Percentiles rank a stretch among this genome's conserved stretches.
phyloP scores from a whole-genome alignment of 2,797 vertebrate species.

The Masticophis lateralis region DNA sequence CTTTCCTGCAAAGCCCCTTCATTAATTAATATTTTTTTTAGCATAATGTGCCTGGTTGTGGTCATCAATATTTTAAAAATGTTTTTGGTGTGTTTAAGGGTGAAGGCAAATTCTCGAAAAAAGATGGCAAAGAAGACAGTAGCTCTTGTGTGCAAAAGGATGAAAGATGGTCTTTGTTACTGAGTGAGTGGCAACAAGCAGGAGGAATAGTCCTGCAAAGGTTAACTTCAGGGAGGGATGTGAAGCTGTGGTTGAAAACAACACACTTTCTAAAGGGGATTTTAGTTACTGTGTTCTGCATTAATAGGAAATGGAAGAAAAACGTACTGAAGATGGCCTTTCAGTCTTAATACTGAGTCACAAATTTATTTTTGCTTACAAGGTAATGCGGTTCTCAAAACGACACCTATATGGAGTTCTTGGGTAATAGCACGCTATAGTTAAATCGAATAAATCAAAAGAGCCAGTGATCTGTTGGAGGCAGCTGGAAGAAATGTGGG shows the following conservation, averaged over 20 bases:
- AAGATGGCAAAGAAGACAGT: not conserved
- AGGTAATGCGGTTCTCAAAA: not conserved
- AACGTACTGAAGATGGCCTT: not conserved
- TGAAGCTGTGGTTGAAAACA: not conserved
- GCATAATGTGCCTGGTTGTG: not conserved
- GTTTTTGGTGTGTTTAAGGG: not conserved
- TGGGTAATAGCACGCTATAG: not conserved
- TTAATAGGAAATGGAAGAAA: not conserved
- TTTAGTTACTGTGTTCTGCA: not conserved
- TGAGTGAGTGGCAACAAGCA: not conserved
- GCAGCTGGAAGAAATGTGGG: not conserved
- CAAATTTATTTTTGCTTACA: not conserved
- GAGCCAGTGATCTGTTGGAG: not conserved
- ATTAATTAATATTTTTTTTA: not conserved
- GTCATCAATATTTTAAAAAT: not conserved
- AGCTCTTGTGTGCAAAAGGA: not conserved
- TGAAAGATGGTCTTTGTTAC: not conserved
- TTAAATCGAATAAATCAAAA: not conserved
- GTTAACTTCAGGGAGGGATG: not conserved
- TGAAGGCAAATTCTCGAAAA: not conserved
- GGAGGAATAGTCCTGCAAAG: not conserved
- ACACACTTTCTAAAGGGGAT: not conserved
- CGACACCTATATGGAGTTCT: not conserved
- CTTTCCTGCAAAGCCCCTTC: not conserved
- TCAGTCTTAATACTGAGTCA: conserved; percentile 1